Evolutionary conservation across 2,113 vertebrate species (phyloP).

Genomic region (Hydrochoerus hydrochaeris): DNA sequence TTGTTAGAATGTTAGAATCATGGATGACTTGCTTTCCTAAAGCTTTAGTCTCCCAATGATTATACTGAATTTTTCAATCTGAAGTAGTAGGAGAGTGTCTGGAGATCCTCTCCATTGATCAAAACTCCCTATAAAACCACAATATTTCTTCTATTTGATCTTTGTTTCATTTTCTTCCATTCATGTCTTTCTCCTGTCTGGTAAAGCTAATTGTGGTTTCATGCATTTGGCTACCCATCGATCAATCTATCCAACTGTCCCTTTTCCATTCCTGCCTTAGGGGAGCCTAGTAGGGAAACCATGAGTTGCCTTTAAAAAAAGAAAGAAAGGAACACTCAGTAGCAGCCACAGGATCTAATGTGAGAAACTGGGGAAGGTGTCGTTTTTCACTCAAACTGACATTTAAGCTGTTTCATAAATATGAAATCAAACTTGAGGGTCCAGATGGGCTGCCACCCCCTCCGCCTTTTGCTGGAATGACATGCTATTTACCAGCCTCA

Average conservation of each 20-base stretch:
- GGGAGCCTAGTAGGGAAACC: constrained; percentile 32
- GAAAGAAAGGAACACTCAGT: constrained; percentile 1
- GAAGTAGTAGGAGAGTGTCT: background rate
- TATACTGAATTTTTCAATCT: constrained; percentile 21
- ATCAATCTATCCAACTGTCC: background rate
- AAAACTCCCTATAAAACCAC: background rate
- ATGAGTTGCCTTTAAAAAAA: constrained; percentile 34
- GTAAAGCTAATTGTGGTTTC: background rate
- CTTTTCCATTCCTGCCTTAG: constrained; percentile 29
- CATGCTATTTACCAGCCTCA: constrained; percentile 81
- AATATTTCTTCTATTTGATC: constrained; percentile 53
- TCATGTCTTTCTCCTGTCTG: background rate
- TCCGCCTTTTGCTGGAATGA: constrained; percentile 81
- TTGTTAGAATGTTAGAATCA: background rate
- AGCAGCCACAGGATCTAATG: constrained; percentile 76
- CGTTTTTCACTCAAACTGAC: constrained; percentile 89
- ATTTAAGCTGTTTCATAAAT: constrained; percentile 91
- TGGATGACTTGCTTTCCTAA: background rate
- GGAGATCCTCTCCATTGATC: constrained; percentile 1
- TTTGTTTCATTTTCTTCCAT: constrained; percentile 18
- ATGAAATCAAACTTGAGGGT: constrained; percentile 87
- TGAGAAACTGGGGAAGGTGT: constrained; percentile 86
- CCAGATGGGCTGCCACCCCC: constrained; percentile 86
- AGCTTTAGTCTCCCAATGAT: constrained; percentile 20
- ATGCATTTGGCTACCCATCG: background rate